Conservation (phyloP, 2,113 vertebrate genomes). For the Aspidoscelis tigris region DNA sequence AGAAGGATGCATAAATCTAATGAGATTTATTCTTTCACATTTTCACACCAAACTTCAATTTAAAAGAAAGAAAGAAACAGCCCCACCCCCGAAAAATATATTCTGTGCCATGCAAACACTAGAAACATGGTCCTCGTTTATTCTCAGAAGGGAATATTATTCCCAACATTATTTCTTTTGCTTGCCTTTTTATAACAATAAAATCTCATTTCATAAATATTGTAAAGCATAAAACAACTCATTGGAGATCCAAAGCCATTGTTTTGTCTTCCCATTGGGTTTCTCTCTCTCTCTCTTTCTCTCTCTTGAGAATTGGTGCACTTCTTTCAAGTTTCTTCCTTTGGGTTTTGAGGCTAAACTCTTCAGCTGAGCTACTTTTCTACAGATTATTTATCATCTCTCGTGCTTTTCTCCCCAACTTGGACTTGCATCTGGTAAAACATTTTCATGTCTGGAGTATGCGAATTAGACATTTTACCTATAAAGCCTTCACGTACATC, state of each 20-base stretch:
- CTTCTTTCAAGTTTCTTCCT: conserved; percentile 31
- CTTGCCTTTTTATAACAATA: conserved; percentile 28
- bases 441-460: not conserved
- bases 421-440: not conserved
- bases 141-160: conserved; percentile 15
- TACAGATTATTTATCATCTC: not conserved
- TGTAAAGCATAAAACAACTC: conserved; percentile 52
- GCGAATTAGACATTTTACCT: not conserved
- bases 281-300: not conserved
- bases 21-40: conserved; percentile 37
- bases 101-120: not conserved
- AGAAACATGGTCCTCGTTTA: conserved; percentile 9
- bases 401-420: conserved; percentile 1
- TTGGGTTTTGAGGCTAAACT: not conserved
- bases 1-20: conserved; percentile 60
- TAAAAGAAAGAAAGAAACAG: not conserved
- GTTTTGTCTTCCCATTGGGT: conserved; percentile 28
- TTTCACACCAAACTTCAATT: conserved; percentile 18
- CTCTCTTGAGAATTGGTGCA: not conserved
- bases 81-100: no score
- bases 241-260: conserved; percentile 10
- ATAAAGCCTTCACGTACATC: not conserved
- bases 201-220: conserved; percentile 40
- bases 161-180: conserved; percentile 2
- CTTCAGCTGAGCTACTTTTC: conserved; percentile 2